A percentile compares a stretch with the other conserved stretches of the same genome.
phyloP scores from a whole-genome alignment of 2,888 invertebrate genomes.

The Craniophora ligustri region DNA sequence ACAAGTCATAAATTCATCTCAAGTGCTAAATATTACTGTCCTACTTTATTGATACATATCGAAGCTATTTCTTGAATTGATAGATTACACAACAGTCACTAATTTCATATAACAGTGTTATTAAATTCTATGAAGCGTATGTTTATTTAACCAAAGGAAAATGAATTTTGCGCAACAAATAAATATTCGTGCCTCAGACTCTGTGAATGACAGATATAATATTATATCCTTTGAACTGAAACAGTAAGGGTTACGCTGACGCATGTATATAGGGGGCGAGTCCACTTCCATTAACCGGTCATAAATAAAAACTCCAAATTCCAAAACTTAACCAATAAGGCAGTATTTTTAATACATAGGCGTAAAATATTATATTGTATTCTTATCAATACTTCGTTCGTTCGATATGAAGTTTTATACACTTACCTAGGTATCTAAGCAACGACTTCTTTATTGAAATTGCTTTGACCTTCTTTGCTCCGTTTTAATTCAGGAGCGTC shows the following conservation, averaged over 20 bases:
- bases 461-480: constrained; percentile 9
- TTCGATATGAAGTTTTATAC: constrained; percentile 9
- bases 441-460: constrained; percentile 5
- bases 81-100: constrained; percentile 4
- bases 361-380: too few species aligned
- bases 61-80: neutral
- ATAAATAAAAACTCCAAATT: too few species aligned
- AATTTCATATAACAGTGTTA: constrained; percentile 5
- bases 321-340: too few species aligned
- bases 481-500: too few species aligned
- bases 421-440: neutral
- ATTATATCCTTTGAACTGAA: constrained; percentile 28
- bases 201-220: constrained; percentile 33
- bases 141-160: constrained; percentile 5
- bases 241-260: constrained; percentile 23
- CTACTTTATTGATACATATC: neutral
- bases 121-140: constrained; percentile 8
- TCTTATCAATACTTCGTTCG: constrained; percentile 27
- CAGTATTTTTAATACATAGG: too few species aligned
- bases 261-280: too few species aligned
- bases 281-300: too few species aligned
- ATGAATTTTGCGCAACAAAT: constrained; percentile 21
- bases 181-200: constrained; percentile 16
- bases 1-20: neutral
- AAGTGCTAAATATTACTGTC: neutral